Percentiles rank a stretch among this genome's conserved stretches.
phyloP scores from a whole-genome alignment of 1,140 invertebrate species.

The Brachionus koreanus region DNA sequence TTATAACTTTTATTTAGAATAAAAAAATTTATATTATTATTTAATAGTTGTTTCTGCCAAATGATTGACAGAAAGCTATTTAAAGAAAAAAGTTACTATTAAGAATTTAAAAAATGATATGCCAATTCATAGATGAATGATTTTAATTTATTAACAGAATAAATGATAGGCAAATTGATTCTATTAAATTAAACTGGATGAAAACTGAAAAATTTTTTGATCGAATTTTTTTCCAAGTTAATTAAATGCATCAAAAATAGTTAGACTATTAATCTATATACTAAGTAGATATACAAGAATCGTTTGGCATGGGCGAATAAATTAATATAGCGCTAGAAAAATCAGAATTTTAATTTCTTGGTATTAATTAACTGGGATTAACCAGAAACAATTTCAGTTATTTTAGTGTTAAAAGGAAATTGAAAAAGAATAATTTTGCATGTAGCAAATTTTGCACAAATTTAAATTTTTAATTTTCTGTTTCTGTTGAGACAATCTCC shows the following conservation, averaged over 20 bases:
- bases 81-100: background rate
- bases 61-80: no score
- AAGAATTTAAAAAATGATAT: no score
- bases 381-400: background rate
- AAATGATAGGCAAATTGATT: background rate
- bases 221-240: background rate
- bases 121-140: background rate
- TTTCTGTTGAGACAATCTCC: slow-evolving; percentile 3
- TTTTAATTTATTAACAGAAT: background rate
- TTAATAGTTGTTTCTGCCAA: no score
- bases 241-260: background rate
- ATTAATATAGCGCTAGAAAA: background rate
- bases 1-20: no score
- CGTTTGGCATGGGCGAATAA: background rate
- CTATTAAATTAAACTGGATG: background rate
- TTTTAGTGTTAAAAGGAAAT: slow-evolving; percentile 20
- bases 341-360: background rate
- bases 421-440: slow-evolving; percentile 1
- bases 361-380: slow-evolving; percentile 5
- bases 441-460: slow-evolving; percentile 1
- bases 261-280: background rate
- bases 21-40: no score
- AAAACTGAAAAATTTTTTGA: background rate
- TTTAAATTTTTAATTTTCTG: slow-evolving; percentile 20
- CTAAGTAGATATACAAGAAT: background rate